Conservation (phyloP, 2,113 vertebrate species). For the Aptenodytes forsteri region DNA sequence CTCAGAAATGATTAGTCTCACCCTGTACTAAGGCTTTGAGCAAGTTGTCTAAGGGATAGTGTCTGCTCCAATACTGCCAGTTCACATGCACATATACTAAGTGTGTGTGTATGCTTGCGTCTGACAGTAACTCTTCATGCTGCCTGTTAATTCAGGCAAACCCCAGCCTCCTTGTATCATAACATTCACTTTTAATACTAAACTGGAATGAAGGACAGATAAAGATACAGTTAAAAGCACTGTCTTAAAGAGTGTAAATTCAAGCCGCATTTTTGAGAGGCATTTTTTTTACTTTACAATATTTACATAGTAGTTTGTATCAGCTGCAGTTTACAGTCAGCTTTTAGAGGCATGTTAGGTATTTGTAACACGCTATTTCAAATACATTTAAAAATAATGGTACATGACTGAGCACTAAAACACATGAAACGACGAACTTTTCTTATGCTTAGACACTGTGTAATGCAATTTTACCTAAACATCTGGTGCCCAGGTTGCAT, state of each 20-base stretch:
- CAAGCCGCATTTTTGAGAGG: conserved; percentile 32
- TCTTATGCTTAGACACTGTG: conserved; percentile 52
- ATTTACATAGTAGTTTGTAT: conserved; percentile 41
- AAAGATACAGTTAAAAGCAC: not conserved
- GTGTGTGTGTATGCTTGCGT: not conserved
- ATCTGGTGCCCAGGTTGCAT: conserved; percentile 77
- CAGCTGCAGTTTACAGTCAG: conserved; percentile 56
- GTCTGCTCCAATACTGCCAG: not conserved
- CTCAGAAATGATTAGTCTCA: not conserved
- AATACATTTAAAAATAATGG: conserved; percentile 57
- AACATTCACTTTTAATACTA: not conserved
- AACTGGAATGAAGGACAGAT: not conserved
- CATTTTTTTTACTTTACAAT: not conserved
- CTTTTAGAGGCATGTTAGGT: conserved; percentile 68
- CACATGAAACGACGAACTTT: conserved; percentile 64
- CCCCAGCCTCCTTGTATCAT: not conserved
- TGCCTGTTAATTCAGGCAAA: not conserved
- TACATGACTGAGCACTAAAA: conserved; percentile 66
- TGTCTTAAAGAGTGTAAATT: conserved; percentile 32
- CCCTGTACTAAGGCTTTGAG: not conserved
- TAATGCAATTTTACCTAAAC: conserved; percentile 66
- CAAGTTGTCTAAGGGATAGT: not conserved
- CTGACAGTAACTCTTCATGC: not conserved
- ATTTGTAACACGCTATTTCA: conserved; percentile 67
- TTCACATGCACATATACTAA: fast-evolving